Base-by-base conservation (phyloP, 2,797 vertebrate species). In the Balearica regulorum region DNA sequence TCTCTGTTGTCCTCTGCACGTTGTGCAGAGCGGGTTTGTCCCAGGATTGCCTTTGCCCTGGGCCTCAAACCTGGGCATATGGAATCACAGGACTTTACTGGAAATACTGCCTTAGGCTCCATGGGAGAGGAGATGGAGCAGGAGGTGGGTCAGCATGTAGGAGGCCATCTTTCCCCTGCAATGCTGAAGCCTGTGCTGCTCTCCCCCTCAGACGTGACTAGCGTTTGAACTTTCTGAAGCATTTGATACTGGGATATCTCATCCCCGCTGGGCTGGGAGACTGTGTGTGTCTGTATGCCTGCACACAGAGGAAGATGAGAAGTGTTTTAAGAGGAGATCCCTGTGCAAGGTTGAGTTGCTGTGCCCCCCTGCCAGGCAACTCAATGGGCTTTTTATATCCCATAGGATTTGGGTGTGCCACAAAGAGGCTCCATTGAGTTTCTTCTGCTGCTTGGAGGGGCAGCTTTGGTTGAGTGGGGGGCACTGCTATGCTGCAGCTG, bases 361-460 rank as follows among this genome's bases (percentile, higher is more conserved):
- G 89, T 86, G 71, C 73, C 91, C 51, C 43, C 86, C 55, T 98
- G 95, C 97, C 96, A 60, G 90, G 90, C 24, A 20, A 94, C 95
- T 97, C 97, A 97, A 51, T 29, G 10, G 84, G 92, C 95, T 98
- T 98, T 98, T 98, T 97, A 97, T 97, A 98, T 95, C 90, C 61
- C 62, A n/a, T 2, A 54, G 82, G 44, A 71, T 91, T 48, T 31
- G 29, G 75, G 37, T 68, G 43, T 85, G 66, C 64, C 71, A 28
- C 37, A n/a, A 35, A 93, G 53, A 70, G 54, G 49, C 68, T 95
- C 62, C 5, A 35, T 28, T 0, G 5, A 44, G 28, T 90, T 94
- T 65, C 19, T 83, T 70, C 31, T 62, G 46, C 69, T 87, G 37
- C 48, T 85, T 31, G 39, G 54, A 76, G 48, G 37, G 16, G 31